These are phyloP conservation scores for Oncorhynchus mykiss DNA, from an alignment of 2,113 vertebrate genomes.

Conservation along the genomic window DNA sequence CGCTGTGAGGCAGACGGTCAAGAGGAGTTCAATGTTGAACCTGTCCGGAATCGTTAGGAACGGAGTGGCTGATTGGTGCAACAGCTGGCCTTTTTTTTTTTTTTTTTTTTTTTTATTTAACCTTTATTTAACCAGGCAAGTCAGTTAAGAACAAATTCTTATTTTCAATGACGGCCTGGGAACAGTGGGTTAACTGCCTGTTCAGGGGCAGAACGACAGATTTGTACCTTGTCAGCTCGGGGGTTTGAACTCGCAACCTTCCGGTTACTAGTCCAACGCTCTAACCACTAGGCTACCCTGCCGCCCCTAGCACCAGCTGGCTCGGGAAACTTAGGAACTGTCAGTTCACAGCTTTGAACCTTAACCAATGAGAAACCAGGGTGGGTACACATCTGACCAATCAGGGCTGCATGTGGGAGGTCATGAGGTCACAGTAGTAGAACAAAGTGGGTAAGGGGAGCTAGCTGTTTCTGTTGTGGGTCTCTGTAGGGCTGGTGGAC, in stretches of 20 bases:
- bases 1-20: constrained; percentile 28
- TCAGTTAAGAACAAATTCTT: too few relatives aligned
- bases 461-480: background rate
- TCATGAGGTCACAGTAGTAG: constrained; percentile 20
- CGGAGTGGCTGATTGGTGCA: constrained; percentile 38
- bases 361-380: constrained; percentile 13
- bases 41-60: constrained; percentile 46
- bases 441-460: constrained; percentile 26
- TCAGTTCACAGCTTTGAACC: constrained; percentile 33
- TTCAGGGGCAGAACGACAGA: too few relatives aligned
- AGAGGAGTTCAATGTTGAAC: constrained; percentile 34
- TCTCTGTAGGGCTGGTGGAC: constrained; percentile 15
- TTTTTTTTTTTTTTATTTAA: too few relatives aligned
- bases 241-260: too few relatives aligned
- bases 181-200: too few relatives aligned
- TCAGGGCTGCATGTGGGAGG: constrained; percentile 55
- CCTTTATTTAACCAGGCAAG: too few relatives aligned
- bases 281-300: too few relatives aligned
- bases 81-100: constrained; percentile 54
- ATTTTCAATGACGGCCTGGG: too few relatives aligned
- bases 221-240: too few relatives aligned
- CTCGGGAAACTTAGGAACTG: background rate
- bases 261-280: too few relatives aligned
- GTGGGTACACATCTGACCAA: constrained; percentile 35
- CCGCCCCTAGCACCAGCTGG: constrained; percentile 42